These are phyloP conservation scores for Halcyon senegalensis DNA, from an alignment of 2,113 vertebrate species.

Conservation along the genomic window DNA sequence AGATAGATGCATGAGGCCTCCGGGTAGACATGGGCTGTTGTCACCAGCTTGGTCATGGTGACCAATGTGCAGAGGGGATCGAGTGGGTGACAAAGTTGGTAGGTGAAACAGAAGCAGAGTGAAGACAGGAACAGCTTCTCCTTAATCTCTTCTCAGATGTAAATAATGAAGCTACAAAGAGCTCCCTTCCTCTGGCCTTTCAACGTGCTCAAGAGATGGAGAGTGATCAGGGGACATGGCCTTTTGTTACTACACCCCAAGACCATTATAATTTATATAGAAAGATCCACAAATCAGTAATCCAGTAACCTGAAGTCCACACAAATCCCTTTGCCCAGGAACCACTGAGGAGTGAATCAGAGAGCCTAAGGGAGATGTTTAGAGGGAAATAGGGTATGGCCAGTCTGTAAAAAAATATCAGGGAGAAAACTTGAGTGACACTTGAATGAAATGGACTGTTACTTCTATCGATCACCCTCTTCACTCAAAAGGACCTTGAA, in stretches of 20 bases:
- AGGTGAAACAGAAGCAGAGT: not conserved
- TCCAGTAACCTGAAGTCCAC: not conserved
- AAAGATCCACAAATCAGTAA: not conserved
- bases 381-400: not conserved
- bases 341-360: not conserved
- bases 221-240: not conserved
- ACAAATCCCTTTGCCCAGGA: not conserved
- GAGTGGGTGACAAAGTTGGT: not conserved
- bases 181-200: not conserved
- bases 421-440: not conserved
- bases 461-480: not conserved
- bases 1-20: not conserved
- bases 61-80: not conserved
- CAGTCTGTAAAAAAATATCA: not conserved
- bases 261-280: not conserved
- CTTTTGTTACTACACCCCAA: not conserved
- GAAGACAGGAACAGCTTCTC: not conserved
- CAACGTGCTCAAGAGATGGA: not conserved
- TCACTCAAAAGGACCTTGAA: not conserved
- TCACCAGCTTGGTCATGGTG: not conserved
- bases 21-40: not conserved
- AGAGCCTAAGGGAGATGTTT: not conserved
- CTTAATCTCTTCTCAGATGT: not conserved
- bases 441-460: not conserved
- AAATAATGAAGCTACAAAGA: not conserved